Evolutionary conservation across 2,888 invertebrate genomes (phyloP), one percentile per base, ranked within the genome.

Genomic region (Piscicola geometra): DNA sequence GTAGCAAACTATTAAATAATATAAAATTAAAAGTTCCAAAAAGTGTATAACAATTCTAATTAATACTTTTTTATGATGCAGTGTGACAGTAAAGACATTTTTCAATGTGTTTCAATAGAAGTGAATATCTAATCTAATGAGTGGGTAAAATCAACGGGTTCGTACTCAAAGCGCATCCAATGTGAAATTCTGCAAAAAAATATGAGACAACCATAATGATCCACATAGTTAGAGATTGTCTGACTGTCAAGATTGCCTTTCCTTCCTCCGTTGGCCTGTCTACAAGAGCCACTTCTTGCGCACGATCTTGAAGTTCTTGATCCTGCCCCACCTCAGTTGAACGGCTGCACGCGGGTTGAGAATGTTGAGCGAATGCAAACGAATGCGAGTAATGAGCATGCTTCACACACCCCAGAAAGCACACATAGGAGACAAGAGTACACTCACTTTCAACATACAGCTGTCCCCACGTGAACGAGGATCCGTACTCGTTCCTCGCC

Each of bases 401-500:
- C 52, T 18, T 50, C 15, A 50, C 52, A 50, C 15, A 12, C n/a
- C 15, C 52, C n/a, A 50, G 15, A 50, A 50, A 50, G 52, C n/a
- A 50, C 69, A n/a, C n/a, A n/a, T n/a, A n/a, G n/a, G n/a, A n/a
- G n/a, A n/a, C n/a, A n/a, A n/a, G 41, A 41, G 15, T 41, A 28
- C 47, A 72, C 79, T 80, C 76, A 79, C 80, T 82, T 83, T 83
- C 82, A 80, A 93, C 91, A 79, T 91, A 89, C 81, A 94, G 88
- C 81, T 93, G 90, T 21, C 93, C 90, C 76, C 90, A 90, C 56
- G 93, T 93, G 35, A 91, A 90, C 76, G 91, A 91, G 77, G 91
- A 90, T 75, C 94, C 95, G 74, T 92, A 88, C 75, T 91, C 89
- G 87, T 94, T 95, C 83, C 89, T 89, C 32, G 94, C 93, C 86